A percentile compares a stretch with the other conserved stretches of the same genome.
Evolutionary conservation across 2,888 invertebrate species (phyloP).

Genomic region (Leptinotarsa tumamoca): DNA sequence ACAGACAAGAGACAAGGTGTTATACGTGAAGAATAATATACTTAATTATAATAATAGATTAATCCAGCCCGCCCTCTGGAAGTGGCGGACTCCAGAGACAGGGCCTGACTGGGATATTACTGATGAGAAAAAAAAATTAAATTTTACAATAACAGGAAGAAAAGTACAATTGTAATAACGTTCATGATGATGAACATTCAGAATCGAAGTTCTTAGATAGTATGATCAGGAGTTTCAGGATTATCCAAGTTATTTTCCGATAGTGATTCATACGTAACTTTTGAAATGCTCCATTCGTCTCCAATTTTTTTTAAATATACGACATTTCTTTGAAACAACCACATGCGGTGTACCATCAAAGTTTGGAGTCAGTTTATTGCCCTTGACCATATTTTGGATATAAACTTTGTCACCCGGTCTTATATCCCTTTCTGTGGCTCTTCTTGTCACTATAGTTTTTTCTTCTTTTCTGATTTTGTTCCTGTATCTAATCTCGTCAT

Average conservation of each 20-base stretch:
- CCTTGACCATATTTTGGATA: no score
- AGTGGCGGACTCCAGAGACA: no score
- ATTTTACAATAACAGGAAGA: neutral
- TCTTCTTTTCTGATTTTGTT: slow-evolving; percentile 18
- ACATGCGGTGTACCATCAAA: no score
- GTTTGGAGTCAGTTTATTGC: no score
- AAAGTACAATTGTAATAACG: neutral
- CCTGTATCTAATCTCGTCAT: no score
- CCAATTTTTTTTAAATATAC: neutral
- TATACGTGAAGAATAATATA: no score
- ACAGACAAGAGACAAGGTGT: no score
- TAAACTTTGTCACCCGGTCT: no score
- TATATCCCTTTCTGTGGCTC: slow-evolving; percentile 15
- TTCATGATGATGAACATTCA: neutral
- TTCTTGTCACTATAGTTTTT: slow-evolving; percentile 33
- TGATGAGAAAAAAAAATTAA: neutral
- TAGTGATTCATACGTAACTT: neutral
- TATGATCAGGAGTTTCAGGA: slow-evolving; percentile 4
- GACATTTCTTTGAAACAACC: no score
- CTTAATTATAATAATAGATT: neutral
- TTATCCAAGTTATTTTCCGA: slow-evolving; percentile 1
- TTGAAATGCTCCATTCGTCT: neutral
- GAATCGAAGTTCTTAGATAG: neutral
- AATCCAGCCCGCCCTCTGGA: no score
- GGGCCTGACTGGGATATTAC: no score